Base-by-base conservation (phyloP, 2,797 vertebrate species). In the Octomys mimax region DNA sequence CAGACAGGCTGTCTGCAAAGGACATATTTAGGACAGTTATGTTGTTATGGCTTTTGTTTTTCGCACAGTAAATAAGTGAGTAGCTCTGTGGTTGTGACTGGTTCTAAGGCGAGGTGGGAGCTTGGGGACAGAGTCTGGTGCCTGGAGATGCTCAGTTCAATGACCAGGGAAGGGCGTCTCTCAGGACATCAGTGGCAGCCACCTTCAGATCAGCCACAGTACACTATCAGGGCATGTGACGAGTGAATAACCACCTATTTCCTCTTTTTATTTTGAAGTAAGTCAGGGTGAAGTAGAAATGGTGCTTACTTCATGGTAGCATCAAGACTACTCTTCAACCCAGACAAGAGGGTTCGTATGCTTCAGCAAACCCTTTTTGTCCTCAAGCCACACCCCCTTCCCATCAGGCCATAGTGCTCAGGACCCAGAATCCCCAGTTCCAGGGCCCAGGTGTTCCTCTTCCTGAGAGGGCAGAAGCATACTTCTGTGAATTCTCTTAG, bases 161-260 rank as follows among this genome's bases (percentile, higher is more conserved):
- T 36, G 11, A 3, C 36, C 52, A 97, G 36, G 9, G 19, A 39
- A 93, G 68, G 81, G 22, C n/a, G 7, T 4, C 93, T 77, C 19
- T 85, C n/a, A 46, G 61, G 54, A 61, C 62, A 1, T 46, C 70
- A 86, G 3, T 61, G 24, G 66, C 89, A 84, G 3, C 3, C 0
- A 75, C 90, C 88, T 84, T 96, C 77, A 46, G 2, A 11, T 62
- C 86, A 64, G 85, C 46, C 36, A 79, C 84, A 73, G 11, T 93
- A 68, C 62, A 64, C 57, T 90, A 80, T 52, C 14, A 22, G 9
- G 70, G 4, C 3, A 39, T 89, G 12, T 7, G 59, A 79, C 77
- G 82, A 42, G 71, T 75, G 57, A 87, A 89, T 77, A 82, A 36
- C 36, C 19, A 13, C 7, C 26, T 4, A 2, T 1, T 33, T 57